Percentiles rank a stretch among this genome's conserved stretches.
These are phyloP conservation scores for Lichenostomus cassidix DNA, from an alignment of 2,113 vertebrate genomes.

Conservation along the genomic window DNA sequence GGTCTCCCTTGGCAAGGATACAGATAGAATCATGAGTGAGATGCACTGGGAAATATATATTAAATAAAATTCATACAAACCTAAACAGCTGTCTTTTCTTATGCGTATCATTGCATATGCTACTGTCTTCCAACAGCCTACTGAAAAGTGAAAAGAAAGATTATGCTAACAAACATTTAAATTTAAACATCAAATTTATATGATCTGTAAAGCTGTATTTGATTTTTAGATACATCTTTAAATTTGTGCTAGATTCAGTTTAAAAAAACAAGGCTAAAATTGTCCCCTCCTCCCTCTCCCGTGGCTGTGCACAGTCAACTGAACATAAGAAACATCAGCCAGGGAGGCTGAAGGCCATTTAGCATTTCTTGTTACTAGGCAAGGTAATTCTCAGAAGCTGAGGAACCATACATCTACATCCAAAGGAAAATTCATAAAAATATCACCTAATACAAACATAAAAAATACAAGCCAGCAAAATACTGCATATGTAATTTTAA, in stretches of 20 bases:
- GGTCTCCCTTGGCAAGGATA: not conserved
- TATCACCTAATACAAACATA: not conserved
- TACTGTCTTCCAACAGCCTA: slow-evolving; percentile 88
- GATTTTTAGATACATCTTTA: not conserved
- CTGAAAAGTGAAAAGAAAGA: slow-evolving; percentile 72
- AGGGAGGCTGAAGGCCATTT: not conserved
- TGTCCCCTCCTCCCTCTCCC: not conserved
- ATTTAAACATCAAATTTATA: not conserved
- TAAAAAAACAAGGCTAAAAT: not conserved
- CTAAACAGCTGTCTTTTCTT: slow-evolving; percentile 94
- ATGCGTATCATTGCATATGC: slow-evolving; percentile 87
- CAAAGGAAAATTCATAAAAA: not conserved
- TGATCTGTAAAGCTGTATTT: not conserved
- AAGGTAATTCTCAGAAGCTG: slow-evolving; percentile 17
- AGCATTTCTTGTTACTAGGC: not conserved
- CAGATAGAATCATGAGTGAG: not conserved
- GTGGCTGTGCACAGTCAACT: not conserved
- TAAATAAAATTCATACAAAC: slow-evolving; percentile 78
- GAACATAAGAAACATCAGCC: not conserved
- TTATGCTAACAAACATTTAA: slow-evolving; percentile 16
- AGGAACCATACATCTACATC: not conserved
- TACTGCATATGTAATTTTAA: not conserved
- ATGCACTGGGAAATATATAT: slow-evolving; percentile 20
- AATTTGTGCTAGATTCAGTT: not conserved
- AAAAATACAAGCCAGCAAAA: slow-evolving; percentile 20